Evolutionary conservation across 1,140 invertebrate species (phyloP), one percentile per base, ranked within the genome.

Genomic region (Neotoxoptera formosana): DNA sequence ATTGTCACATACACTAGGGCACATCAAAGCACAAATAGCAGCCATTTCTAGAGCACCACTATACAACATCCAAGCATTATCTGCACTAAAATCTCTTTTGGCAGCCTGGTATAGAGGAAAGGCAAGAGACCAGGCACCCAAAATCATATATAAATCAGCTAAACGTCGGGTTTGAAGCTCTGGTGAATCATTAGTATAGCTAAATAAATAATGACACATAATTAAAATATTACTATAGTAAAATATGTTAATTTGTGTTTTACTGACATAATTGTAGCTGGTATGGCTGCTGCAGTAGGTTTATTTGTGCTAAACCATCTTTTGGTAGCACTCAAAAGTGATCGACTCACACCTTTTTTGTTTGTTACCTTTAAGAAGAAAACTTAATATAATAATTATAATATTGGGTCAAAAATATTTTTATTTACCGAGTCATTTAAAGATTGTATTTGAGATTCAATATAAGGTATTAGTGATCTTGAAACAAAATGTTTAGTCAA

Each of bases 11-110:
- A 93, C 48, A 67, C 87, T 91, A 84, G 97, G 97, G 94, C 97
- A 97, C 97, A 99, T 98, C 95, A 99, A 99, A 3, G 98, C 97
- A 94, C 98, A 97, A 1, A 99, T 95, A 7, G 98, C 98, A 11
- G 98, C 98, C 98, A 99, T 99, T 96, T 99, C 99, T 83, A 99
- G 95, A 36, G 99, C 98, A 25, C 98, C 98, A 21, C 99, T 99
- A 95, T 98, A 99, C 95, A 99, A 98, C 25, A 99, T 95, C 99
- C 99, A 99, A 1, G 99, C 99, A 94, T 98, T 98, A 95, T 99
- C 99, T 34, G 97, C 97, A 94, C 98, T 97, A 95, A 99, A 99
- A 95, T 99, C 99, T 94, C 98, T 97, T 95, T 99, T 99, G 23
- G 98, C 98, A 34, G 98, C 97, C 95, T 99, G 98, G 95, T 99